Evolutionary conservation across 1,140 invertebrate genomes (phyloP).

Genomic region (Matsumurasca onukii): DNA sequence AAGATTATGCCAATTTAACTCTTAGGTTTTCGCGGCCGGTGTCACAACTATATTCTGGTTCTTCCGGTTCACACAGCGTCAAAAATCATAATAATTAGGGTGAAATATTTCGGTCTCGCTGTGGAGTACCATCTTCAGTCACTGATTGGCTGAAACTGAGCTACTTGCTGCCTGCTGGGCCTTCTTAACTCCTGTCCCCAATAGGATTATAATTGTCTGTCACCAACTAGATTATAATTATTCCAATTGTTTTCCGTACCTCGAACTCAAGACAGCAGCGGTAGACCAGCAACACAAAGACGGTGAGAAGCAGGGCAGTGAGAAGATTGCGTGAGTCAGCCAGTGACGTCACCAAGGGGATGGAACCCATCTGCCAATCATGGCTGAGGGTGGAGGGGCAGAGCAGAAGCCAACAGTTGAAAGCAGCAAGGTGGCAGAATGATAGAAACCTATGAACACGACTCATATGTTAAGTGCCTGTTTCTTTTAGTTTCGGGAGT

Average conservation of each 20-base stretch:
- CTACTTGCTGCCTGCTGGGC: too few species aligned
- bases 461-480: not conserved
- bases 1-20: too few species aligned
- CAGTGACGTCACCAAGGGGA: conserved; percentile 69
- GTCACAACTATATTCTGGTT: too few species aligned
- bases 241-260: conserved; percentile 51
- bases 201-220: too few species aligned
- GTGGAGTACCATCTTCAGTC: too few species aligned
- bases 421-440: conserved; percentile 24
- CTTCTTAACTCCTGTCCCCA: too few species aligned
- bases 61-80: too few species aligned
- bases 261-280: conserved; percentile 64
- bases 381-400: conserved; percentile 64
- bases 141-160: too few species aligned
- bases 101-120: too few species aligned
- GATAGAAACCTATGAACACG: conserved; percentile 75
- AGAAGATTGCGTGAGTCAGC: conserved; percentile 70
- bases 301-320: conserved; percentile 56
- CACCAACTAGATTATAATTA: too few species aligned
- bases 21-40: too few species aligned
- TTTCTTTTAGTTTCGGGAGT: not conserved
- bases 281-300: conserved; percentile 51
- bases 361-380: conserved; percentile 87
- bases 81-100: too few species aligned
- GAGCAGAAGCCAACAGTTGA: conserved; percentile 33